These are phyloP conservation scores for Cyclophora punctaria DNA, from an alignment of 2,888 invertebrate species.

Conservation along the genomic window DNA sequence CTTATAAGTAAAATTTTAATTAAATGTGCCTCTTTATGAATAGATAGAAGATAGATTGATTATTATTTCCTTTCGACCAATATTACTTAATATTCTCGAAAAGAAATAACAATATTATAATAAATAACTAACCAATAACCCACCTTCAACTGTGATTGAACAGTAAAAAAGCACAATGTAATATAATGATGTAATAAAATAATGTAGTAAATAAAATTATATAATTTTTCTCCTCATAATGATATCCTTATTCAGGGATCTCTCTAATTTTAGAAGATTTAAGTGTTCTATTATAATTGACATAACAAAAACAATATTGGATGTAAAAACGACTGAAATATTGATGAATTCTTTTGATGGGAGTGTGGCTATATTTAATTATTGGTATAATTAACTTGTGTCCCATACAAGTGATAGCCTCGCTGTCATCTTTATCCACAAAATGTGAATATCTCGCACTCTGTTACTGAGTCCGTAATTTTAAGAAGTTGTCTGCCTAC, in stretches of 20 bases:
- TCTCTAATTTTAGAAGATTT: slow-evolving; percentile 29
- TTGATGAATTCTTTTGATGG: not conserved
- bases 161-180: too few species aligned
- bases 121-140: too few species aligned
- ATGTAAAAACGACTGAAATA: too few species aligned
- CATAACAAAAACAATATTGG: too few species aligned
- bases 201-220: too few species aligned
- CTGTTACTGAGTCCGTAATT: slow-evolving; percentile 69
- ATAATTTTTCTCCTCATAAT: too few species aligned
- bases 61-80: too few species aligned
- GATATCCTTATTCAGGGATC: slow-evolving; percentile 15
- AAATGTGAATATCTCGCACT: slow-evolving; percentile 27
- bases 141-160: too few species aligned
- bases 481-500: slow-evolving; percentile 73
- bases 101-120: slow-evolving; percentile 12
- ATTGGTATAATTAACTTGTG: not conserved
- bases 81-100: slow-evolving; percentile 13
- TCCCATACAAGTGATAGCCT: slow-evolving; percentile 6
- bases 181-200: too few species aligned
- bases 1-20: slow-evolving; percentile 6
- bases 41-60: too few species aligned
- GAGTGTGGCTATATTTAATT: slow-evolving; percentile 10
- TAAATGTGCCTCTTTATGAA: too few species aligned
- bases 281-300: slow-evolving; percentile 11
- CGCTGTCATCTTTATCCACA: slow-evolving; percentile 3